Conservation (phyloP, 2,888 invertebrate species). For the Sphaerophoria taeniata region DNA sequence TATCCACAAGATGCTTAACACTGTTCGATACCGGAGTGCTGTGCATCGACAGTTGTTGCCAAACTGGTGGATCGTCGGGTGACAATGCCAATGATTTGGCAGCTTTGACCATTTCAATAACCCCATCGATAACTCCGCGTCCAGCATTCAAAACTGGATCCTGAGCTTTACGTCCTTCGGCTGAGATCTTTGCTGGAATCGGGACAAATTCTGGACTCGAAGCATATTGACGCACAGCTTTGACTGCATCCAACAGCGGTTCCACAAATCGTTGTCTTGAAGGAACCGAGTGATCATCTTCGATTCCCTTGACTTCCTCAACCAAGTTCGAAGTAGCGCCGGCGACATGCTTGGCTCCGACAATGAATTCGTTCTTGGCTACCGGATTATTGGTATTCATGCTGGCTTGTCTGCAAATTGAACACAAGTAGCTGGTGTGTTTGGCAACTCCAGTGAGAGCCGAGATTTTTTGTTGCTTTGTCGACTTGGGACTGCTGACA, state of each 20-base stretch:
- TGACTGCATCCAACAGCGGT: constrained; percentile 95
- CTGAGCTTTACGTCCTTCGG: constrained; percentile 92
- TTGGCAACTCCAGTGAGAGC: constrained; percentile 97
- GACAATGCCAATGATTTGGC: constrained; percentile 94
- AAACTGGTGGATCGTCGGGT: constrained; percentile 95
- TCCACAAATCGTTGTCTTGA: constrained; percentile 91
- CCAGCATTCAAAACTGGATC: constrained; percentile 95
- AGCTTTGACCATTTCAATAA: constrained; percentile 94
- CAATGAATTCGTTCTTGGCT: constrained; percentile 98
- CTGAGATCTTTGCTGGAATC: constrained; percentile 95
- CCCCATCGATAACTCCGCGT: constrained; percentile 90
- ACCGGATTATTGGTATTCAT: constrained; percentile 94
- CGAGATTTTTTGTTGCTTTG: constrained; percentile 92
- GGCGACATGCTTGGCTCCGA: constrained; percentile 98
- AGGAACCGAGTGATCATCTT: constrained; percentile 91
- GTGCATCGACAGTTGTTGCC: constrained; percentile 96
- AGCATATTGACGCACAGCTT: constrained; percentile 95
- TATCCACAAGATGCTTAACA: constrained; percentile 96
- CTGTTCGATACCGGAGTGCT: constrained; percentile 98
- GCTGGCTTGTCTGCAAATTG: constrained; percentile 96
- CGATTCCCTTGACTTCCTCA: constrained; percentile 95
- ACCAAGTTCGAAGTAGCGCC: constrained; percentile 97
- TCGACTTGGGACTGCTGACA: constrained; percentile 88
- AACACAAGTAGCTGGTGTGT: constrained; percentile 97
- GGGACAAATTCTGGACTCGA: constrained; percentile 96